phyloP scores from a whole-genome alignment of 2,113 vertebrate species.

The Montifringilla adamsi region DNA sequence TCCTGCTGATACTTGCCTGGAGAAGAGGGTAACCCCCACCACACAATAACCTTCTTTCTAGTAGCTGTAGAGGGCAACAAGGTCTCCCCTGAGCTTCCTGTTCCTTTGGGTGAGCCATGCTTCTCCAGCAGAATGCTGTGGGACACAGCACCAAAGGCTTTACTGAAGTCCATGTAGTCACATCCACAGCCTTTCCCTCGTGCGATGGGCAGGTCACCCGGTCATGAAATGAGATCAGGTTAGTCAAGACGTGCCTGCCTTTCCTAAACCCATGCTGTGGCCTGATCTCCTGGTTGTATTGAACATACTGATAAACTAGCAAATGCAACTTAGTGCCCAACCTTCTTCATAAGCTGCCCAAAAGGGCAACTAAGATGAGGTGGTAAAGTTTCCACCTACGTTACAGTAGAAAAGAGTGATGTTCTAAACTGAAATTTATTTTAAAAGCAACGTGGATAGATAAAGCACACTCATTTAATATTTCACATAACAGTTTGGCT shows the following conservation, averaged over 20 bases:
- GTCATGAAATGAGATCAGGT: neutral
- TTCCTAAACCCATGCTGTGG: neutral
- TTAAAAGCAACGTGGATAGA: no score
- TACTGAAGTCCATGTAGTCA: neutral
- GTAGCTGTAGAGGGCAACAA: neutral
- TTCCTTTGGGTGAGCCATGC: neutral
- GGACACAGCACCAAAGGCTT: neutral
- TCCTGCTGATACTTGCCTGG: neutral
- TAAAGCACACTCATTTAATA: neutral
- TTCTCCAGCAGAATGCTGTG: neutral
- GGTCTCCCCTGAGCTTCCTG: neutral
- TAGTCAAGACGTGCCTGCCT: neutral
- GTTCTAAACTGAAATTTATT: neutral
- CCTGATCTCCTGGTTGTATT: neutral
- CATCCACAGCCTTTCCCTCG: neutral
- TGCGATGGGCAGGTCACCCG: no score
- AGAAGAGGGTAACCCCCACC: neutral
- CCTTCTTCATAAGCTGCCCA: neutral
- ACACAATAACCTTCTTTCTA: neutral
- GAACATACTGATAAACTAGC: neutral
- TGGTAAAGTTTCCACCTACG: neutral
- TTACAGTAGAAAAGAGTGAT: accelerated
- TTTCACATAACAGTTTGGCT: neutral
- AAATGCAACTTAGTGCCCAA: neutral
- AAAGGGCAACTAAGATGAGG: neutral